phyloP scores from a whole-genome alignment of 2,113 vertebrate species.

The Callionymus lyra region DNA sequence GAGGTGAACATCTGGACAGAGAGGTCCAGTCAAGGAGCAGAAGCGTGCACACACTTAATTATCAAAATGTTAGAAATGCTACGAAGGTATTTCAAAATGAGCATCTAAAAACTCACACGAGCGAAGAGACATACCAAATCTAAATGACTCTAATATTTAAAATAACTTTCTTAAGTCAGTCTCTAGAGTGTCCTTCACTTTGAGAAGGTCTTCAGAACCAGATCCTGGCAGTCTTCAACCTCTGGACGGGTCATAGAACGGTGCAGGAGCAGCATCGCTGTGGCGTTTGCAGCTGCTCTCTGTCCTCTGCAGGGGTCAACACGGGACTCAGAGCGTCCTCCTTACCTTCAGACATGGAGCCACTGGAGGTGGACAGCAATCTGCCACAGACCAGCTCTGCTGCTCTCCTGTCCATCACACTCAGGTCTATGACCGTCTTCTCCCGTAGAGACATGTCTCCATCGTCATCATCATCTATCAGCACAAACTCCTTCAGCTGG shows the following conservation, averaged over 20 bases:
- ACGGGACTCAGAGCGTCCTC: conserved; percentile 22
- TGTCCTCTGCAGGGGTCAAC: conserved; percentile 5
- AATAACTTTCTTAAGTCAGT: neutral
- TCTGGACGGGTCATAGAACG: conserved; percentile 39
- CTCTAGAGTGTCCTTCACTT: neutral
- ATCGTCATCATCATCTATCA: conserved; percentile 88
- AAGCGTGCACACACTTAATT: too few relatives aligned
- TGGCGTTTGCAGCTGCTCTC: neutral
- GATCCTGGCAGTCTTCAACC: neutral
- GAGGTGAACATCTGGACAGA: too few relatives aligned
- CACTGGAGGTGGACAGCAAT: conserved; percentile 75
- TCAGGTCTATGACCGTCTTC: conserved; percentile 86
- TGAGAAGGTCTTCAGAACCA: neutral
- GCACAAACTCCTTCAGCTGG: conserved; percentile 83
- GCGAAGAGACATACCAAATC: too few relatives aligned
- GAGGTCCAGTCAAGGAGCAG: too few relatives aligned
- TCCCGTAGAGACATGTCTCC: conserved; percentile 84
- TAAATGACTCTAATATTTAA: too few relatives aligned
- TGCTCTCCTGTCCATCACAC: conserved; percentile 79
- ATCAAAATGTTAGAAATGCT: too few relatives aligned
- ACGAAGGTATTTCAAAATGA: too few relatives aligned
- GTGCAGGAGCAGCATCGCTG: conserved; percentile 52
- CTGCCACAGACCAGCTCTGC: conserved; percentile 87
- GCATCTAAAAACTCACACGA: too few relatives aligned
- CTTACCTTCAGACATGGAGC: conserved; percentile 66